A percentile compares a stretch with the other conserved stretches of the same genome.
Conservation (phyloP, 1,140 invertebrate genomes). For the Ridgeia piscesae region DNA sequence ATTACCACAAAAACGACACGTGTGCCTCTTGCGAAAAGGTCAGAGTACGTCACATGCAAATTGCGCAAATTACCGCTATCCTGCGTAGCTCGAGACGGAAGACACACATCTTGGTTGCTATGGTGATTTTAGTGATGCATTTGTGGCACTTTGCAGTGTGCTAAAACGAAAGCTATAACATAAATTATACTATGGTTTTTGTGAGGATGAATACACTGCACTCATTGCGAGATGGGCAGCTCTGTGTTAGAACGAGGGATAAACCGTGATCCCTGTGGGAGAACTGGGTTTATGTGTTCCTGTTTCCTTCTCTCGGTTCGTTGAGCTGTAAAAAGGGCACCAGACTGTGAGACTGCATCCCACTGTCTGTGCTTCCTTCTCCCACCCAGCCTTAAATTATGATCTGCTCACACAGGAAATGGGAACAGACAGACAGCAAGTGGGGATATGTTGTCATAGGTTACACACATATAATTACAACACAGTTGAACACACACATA, state of each 20-base stretch:
- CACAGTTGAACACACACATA: not conserved
- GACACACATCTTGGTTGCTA: not conserved
- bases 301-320: not conserved
- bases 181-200: not conserved
- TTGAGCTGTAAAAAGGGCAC: not conserved
- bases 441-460: too few species aligned
- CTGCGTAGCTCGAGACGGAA: not conserved
- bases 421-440: not conserved
- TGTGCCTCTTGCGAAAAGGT: not conserved
- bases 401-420: not conserved
- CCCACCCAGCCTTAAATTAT: not conserved
- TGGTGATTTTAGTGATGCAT: not conserved
- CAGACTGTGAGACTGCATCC: not conserved
- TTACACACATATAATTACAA: too few species aligned
- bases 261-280: not conserved
- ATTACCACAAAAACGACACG: not conserved
- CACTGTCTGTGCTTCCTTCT: not conserved
- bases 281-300: not conserved
- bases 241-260: not conserved
- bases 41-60: not conserved
- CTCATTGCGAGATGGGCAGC: not conserved
- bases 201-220: not conserved
- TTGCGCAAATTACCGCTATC: not conserved
- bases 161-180: not conserved
- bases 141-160: not conserved